Percentiles rank a stretch among this genome's conserved stretches.
phyloP scores from a whole-genome alignment of 2,113 vertebrate species.

The Excalfactoria chinensis region DNA sequence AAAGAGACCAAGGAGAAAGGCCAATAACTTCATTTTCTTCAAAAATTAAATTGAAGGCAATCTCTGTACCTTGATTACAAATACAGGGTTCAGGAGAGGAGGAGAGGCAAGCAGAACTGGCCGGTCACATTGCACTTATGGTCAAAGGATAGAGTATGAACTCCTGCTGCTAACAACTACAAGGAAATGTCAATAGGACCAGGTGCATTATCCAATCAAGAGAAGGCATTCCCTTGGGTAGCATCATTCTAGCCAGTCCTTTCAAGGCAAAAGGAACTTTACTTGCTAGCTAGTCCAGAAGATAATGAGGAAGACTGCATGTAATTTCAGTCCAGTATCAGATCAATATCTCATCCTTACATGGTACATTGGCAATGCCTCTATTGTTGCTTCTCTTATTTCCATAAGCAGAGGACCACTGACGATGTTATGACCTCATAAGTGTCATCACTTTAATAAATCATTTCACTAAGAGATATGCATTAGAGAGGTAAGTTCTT shows the following conservation, averaged over 20 bases:
- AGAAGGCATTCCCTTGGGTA: background rate
- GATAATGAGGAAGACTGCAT: background rate
- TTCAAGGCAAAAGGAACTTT: background rate
- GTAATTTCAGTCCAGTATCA: background rate
- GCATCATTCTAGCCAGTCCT: background rate
- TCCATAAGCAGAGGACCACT: background rate
- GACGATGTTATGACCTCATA: background rate
- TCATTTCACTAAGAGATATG: background rate
- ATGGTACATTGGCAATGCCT: background rate
- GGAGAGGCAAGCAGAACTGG: background rate
- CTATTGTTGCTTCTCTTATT: background rate
- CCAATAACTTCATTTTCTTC: background rate
- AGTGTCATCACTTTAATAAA: background rate
- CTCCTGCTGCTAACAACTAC: background rate
- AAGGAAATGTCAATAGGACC: background rate
- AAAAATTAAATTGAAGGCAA: background rate
- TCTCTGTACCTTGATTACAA: background rate
- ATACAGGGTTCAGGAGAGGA: background rate
- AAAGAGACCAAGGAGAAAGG: background rate
- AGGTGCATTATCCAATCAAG: background rate
- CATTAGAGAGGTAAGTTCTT: background rate
- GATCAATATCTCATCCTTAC: background rate
- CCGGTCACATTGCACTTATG: background rate
- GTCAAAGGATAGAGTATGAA: background rate
- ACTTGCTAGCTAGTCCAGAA: background rate